Base-by-base conservation (phyloP, 2,888 invertebrate genomes). In the Trilocha varians region DNA sequence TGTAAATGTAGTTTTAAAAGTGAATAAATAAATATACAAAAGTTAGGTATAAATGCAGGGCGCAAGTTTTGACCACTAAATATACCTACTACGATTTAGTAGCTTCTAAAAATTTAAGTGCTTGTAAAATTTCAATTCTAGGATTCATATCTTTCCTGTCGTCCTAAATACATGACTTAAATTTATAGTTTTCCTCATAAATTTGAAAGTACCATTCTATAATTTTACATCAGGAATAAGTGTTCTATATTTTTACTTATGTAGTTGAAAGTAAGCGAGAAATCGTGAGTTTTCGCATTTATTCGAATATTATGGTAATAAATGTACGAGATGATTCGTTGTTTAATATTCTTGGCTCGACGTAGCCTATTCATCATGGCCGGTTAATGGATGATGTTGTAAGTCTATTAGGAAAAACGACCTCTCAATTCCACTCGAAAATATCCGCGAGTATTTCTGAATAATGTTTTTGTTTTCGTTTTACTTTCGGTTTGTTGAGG, bases 291-390 rank as follows among this genome's bases (percentile, higher is more conserved):
- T 70, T 72, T 73, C 65, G 72, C 70, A 67, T 64, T 76, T 66
- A 78, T 80, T 72, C 60, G 63, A 76, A 77, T 78, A 70, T 75
- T 77, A 79, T 80, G 77, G 63, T 66, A 76, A 80, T 75, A 44
- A 37, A 13, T 14, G 49, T 13, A 33, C 15, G 39, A 41, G 41
- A 46, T 58, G 43, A 36, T 52, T 54, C 54, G 55, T 57, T 58
- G 57, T 62, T 71, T 62, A 51, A 55, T 64, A 67, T 65, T 69
- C 62, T 65, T 62, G 58, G 58, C 58, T 57, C 53, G 59, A 35
- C 44, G 15, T 41, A 36, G 50, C 51, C 53, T 52, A 52, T 65
- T 60, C 63, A 67, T 65, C 61, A 57, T 41, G 42, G 25, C 41
- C 45, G 36, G 16, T 41, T 53, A 57, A 55, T 52, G 47, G 46